Evolutionary conservation across 2,888 invertebrate genomes (phyloP), one percentile per base, ranked within the genome.

Genomic region (Camponotus fellah): DNA sequence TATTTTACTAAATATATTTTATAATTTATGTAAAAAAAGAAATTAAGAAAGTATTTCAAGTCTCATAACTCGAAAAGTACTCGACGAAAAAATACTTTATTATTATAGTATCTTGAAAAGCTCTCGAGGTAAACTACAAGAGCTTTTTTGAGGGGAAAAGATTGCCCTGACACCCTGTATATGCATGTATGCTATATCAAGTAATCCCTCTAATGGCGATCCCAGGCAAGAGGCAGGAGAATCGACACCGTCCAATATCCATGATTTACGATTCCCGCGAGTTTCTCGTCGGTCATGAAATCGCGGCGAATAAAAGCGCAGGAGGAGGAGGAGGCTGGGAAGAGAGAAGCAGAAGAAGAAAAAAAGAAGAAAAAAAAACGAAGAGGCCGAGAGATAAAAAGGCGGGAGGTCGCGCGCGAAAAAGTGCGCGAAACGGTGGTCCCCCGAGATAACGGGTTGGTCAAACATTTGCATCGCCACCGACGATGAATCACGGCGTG

Each of bases 201-300:
- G 82, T 88, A 26, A 85, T 85, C 88, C 49, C 56, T 68, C 66
- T 88, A 87, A 88, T 88, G 85, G 74, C 53, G 62, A 86, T 81
- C 62, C 71, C 43, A 62, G 58, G 37, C 56, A 32, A 79, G 58
- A 72, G 60, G 62, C 65, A 62, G 79, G 62, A 84, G 71, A 80
- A 86, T 87, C 77, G 86, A 84, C 76, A 83, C 53, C 71, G 34
- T 46, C 68, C 83, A 83, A 83, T 87, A 82, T 58, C 66, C 37
- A 34, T 82, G 85, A 87, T 87, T 87, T 87, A 83, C 64, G 85
- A 56, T 62, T 60, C 53, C 60, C 46, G 32, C 37, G 49, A 72
- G 37, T 37, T 37, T 79, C 40, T 76, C 66, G n/a, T 69, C 17
- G 79, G 43, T 12, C 46, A 34, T 60, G 60, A 60, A 71, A 46